Evolutionary conservation across 2,888 invertebrate species (phyloP), one percentile per base, ranked within the genome.

Genomic region (Helicoverpa assulta): DNA sequence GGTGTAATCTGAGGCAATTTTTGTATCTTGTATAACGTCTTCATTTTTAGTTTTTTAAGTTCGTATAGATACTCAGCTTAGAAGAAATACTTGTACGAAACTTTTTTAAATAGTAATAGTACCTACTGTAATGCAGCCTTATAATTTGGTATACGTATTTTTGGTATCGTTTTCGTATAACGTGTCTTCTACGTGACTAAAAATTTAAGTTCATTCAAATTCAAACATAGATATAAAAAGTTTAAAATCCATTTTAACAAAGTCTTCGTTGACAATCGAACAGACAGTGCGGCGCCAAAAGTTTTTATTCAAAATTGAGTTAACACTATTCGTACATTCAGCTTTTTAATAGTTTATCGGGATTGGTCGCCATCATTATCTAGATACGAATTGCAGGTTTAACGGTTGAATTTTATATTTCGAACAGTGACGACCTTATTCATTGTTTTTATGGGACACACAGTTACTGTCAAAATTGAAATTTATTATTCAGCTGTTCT

Each of bases 401-500:
- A 51, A n/a, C 53, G 43, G 2, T 71, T 10, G 10, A 68, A 43
- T 58, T 61, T 64, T 21, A 56, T 60, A 67, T 64, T 73, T 61
- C 58, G 59, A 65, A 61, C 65, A 18, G 12, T 64, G 64, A 67
- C 29, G 43, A 60, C n/a, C 61, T 60, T 54, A 67, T 65, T 57
- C 18, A 29, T 57, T 56, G 37, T 67, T 21, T 73, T 58, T 68
- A 73, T 56, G 52, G 29, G 33, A 57, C 67, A 18, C 56, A 68
- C 60, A 67, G 66, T 68, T 16, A 53, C 59, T 63, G 57, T 69
- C 65, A 77, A 57, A 70, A 69, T n/a, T 50, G 18, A 18, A 64
- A 70, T 72, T 65, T 65, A 70, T 73, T 70, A 56, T 58, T 47
- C 80, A 67, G 55, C 69, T 69, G 56, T 52, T 72, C 52, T 67